Base-by-base conservation (phyloP, 2,888 invertebrate species). In the Rhogogaster chlorosoma region DNA sequence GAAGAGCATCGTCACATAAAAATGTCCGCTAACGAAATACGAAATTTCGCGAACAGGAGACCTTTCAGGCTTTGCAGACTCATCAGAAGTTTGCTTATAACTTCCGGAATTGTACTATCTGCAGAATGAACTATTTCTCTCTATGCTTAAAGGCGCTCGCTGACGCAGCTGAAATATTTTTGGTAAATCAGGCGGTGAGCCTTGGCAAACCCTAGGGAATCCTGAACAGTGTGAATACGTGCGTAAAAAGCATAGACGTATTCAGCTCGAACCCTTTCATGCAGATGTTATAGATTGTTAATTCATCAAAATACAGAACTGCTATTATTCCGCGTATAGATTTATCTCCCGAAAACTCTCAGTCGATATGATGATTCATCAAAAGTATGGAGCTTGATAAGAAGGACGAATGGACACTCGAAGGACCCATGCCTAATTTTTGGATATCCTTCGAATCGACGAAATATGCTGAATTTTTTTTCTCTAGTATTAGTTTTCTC, bases 121-220 rank as follows among this genome's bases (percentile, higher is more conserved):
- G 67, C 57, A 22, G 42, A 42, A 18, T 45, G 42, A 73, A 73
- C 73, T 38, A 73, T 73, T 73, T 12, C 73, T 42, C 73, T 73
- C 53, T 22, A 4, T 42, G 42, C 53, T 53, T n/a, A 38, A 73
- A 38, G 73, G 6, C 7, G 73, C 38, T 73, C 42, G 42, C 42
- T 42, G 12, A 42, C 9, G 73, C 73, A 26, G 26, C 42, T 73
- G 42, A 42, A 73, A 42, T 71, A 32, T 26, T 18, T 67, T 36
- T 36, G 36, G 36, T 71, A 71, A 71, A 71, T 71, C 36, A 36
- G 26, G 26, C 22, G 53, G 53, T n/a, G n/a, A 53, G n/a, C 32
- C 67, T 32, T 32, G 18, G 53, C 7, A n/a, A n/a, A n/a, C 53
- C 53, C 53, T n/a, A 53, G 53, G 53, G 53, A 53, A 53, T 53